These are phyloP conservation scores for Heteronetta atricapilla DNA, from an alignment of 2,113 vertebrate genomes.

Conservation along the genomic window DNA sequence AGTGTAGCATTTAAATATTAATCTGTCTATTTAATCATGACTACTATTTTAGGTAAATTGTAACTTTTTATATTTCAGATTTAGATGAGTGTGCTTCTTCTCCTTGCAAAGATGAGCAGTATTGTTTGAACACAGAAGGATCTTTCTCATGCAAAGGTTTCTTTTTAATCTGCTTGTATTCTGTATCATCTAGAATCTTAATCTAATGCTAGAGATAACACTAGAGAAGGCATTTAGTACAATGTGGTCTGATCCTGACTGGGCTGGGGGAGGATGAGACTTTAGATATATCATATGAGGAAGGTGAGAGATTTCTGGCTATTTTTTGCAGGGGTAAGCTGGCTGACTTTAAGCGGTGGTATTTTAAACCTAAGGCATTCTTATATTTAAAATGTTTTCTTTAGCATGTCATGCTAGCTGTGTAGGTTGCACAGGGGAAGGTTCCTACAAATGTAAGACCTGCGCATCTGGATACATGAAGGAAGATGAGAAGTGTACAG, in stretches of 20 bases:
- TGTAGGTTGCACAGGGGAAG: slow-evolving; percentile 83
- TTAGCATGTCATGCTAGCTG: slow-evolving; percentile 88
- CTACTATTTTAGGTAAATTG: not conserved
- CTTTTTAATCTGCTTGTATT: not conserved
- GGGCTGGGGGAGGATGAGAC: not conserved
- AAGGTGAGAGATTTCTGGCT: not conserved
- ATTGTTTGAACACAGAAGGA: slow-evolving; percentile 87
- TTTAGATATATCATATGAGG: not conserved
- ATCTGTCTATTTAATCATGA: not conserved
- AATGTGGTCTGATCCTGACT: not conserved
- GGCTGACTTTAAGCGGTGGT: not conserved
- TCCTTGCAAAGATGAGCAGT: slow-evolving; percentile 83
- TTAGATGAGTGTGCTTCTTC: slow-evolving; percentile 85
- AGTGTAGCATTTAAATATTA: not conserved
- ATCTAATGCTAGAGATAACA: not conserved
- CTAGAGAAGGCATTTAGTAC: not conserved
- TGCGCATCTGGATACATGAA: slow-evolving; percentile 83
- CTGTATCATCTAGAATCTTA: not conserved
- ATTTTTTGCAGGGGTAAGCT: slow-evolving; percentile 25
- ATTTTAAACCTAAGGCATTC: not conserved
- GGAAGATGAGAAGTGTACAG: slow-evolving; percentile 83
- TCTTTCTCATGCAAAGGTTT: slow-evolving; percentile 90
- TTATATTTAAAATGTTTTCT: not conserved
- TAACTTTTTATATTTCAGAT: slow-evolving; percentile 77
- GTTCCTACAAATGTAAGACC: slow-evolving; percentile 79